phyloP scores from a whole-genome alignment of 2,113 vertebrate species.

The Coracopsis vasa region DNA sequence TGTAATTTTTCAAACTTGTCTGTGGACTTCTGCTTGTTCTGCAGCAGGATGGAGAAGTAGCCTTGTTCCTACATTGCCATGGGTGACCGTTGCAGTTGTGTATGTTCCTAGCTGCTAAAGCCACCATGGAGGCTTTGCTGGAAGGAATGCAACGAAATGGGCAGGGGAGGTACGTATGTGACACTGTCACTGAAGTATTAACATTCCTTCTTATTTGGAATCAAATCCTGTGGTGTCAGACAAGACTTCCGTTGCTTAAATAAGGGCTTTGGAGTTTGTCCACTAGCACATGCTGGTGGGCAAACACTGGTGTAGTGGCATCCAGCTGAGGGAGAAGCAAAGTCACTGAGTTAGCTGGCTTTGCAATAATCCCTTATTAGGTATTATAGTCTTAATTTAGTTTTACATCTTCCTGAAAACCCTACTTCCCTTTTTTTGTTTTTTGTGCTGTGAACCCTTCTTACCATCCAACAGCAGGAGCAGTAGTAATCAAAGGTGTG shows the following conservation, averaged over 20 bases:
- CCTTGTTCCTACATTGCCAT: background rate
- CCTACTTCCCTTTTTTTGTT: background rate
- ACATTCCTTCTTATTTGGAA: background rate
- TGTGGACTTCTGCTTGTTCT: background rate
- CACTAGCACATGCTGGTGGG: background rate
- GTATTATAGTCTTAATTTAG: background rate
- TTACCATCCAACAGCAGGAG: background rate
- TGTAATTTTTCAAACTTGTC: background rate
- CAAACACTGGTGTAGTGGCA: background rate
- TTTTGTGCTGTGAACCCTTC: background rate
- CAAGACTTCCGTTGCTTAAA: background rate
- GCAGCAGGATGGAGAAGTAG: background rate
- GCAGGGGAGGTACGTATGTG: constrained; percentile 65
- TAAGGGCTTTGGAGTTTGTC: background rate
- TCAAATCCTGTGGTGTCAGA: background rate
- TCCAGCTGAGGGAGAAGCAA: background rate
- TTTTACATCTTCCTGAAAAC: background rate
- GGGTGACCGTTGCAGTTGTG: background rate
- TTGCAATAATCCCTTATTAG: background rate
- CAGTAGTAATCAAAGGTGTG: background rate
- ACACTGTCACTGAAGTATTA: background rate
- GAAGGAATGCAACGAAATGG: constrained; percentile 71
- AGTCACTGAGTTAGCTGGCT: background rate
- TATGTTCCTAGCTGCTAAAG: background rate
- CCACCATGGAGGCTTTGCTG: constrained; percentile 77